Percentiles rank a stretch among this genome's conserved stretches.
These are phyloP conservation scores for Pagetopsis macropterus DNA, from an alignment of 2,797 vertebrate species.

Conservation along the genomic window DNA sequence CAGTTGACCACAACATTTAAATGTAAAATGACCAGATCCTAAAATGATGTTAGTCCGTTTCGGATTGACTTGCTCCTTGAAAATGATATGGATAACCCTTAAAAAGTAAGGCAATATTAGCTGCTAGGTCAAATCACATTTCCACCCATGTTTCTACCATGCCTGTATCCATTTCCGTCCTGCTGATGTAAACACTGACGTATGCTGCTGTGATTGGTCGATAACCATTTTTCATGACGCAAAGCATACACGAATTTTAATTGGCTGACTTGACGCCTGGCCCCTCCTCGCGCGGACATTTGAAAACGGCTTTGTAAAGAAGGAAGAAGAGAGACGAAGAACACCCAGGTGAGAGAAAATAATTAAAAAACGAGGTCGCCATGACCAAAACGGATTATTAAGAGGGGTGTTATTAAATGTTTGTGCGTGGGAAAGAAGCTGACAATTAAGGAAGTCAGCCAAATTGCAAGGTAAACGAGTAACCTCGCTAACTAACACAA, in stretches of 20 bases:
- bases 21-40: neutral
- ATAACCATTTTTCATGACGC: neutral
- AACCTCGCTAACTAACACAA: neutral
- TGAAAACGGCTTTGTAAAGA: conserved; percentile 62
- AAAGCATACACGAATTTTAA: neutral
- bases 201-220: conserved; percentile 19
- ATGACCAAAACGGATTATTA: fast-evolving
- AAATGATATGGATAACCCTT: too few species aligned
- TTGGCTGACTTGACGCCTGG: conserved; percentile 40
- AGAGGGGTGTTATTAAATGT: neutral
- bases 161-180: conserved; percentile 48
- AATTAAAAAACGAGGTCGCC: neutral
- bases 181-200: conserved; percentile 50
- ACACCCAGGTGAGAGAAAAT: conserved; percentile 19
- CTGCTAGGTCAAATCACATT: conserved; percentile 4
- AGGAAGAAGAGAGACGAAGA: neutral
- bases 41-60: neutral
- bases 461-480: neutral
- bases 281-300: conserved; percentile 57
- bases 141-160: conserved; percentile 50
- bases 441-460: fast-evolving
- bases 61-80: fast-evolving
- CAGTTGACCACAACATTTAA: neutral
- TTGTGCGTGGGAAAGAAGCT: fast-evolving
- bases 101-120: neutral